phyloP scores from a whole-genome alignment of 2,888 invertebrate species.

The Meta bourneti region DNA sequence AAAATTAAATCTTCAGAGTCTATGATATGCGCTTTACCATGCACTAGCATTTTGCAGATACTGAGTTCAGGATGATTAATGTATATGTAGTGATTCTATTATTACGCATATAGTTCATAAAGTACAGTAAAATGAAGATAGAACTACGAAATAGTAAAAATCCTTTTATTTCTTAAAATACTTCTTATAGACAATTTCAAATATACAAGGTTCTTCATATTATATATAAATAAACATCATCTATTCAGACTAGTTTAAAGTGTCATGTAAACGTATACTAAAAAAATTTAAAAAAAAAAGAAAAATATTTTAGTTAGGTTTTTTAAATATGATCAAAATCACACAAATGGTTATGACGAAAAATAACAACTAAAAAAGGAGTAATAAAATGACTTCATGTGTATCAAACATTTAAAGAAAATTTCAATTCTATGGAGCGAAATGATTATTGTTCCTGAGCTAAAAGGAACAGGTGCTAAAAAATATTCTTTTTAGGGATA shows the following conservation, averaged over 20 bases:
- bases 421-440: background rate
- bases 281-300: background rate
- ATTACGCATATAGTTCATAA: too few relatives aligned
- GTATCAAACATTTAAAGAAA: background rate
- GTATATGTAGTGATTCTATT: too few relatives aligned
- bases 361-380: background rate
- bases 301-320: background rate
- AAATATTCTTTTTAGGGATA: too few relatives aligned
- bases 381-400: background rate
- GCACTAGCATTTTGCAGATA: too few relatives aligned
- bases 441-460: background rate
- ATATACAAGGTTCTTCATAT: conserved; percentile 34
- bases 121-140: background rate
- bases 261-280: background rate
- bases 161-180: conserved; percentile 43
- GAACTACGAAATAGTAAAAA: conserved; percentile 4
- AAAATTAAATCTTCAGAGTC: too few relatives aligned
- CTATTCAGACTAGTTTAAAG: conserved; percentile 30
- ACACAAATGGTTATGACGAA: background rate
- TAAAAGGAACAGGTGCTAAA: too few relatives aligned
- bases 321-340: background rate
- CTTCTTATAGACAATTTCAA: conserved; percentile 47
- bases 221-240: conserved; percentile 30
- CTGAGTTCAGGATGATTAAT: too few relatives aligned
- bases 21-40: too few relatives aligned